Evolutionary conservation across 1,140 invertebrate species (phyloP), one percentile per base, ranked within the genome.

Genomic region (Philopotamus ludificatus): DNA sequence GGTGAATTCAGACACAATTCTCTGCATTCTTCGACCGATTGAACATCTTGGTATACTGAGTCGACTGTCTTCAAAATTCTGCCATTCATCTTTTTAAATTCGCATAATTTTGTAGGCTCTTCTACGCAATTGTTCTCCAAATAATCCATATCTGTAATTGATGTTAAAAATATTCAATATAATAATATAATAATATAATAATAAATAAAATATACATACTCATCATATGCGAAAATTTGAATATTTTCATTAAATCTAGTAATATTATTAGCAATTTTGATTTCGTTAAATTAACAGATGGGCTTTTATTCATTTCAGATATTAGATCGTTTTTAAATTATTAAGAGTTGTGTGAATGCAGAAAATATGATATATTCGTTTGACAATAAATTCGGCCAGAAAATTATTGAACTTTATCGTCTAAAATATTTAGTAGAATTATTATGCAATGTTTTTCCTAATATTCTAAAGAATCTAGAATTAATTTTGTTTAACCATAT

Each of bases 21-120:
- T 49, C 92, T 85, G 75, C 91, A 93, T 79, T 93, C 93, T 63
- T 93, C 91, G 51, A 92, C 82, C 2, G 88, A 92, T 65, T 87
- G 88, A 0, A 95, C 89, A 71, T 94, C 92, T 80, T 94, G 91
- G 73, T 93, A 95, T 3, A 96, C 93, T 1, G 92, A 93, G 73
- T 97, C 94, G 1, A 96, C 94, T 0, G 94, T 96, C 78, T 97
- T 96, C 25, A 96, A 78, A 69, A 96, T 95, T 61, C 91, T 85
- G 0, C 92, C 92, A 23, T 84, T 85, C 70, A 95, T 82, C 71
- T 93, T 92, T 74, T 94, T 93, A 79, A 96, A 96, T 74, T 96
- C 93, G 78, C 94, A 97, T 42, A 96, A 79, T 77, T 93, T 93
- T 12, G 91, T 90, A 1, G 92, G 92, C 74, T 94, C 91, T 69